A percentile compares a stretch with the other conserved stretches of the same genome.
phyloP scores from a whole-genome alignment of 2,113 vertebrate genomes.

The Phocoena phocoena region DNA sequence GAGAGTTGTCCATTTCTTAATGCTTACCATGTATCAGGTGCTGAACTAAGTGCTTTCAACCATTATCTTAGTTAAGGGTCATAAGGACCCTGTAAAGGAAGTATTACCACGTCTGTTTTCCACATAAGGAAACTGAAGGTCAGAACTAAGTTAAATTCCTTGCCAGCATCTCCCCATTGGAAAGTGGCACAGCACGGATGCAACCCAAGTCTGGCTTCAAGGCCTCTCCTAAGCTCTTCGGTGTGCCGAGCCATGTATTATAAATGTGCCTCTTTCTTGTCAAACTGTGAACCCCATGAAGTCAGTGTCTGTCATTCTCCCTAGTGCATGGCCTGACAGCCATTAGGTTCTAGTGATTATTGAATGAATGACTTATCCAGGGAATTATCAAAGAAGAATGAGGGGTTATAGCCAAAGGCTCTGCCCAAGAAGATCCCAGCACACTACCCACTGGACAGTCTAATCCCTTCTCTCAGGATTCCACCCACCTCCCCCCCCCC shows the following conservation, averaged over 20 bases:
- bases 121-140: neutral
- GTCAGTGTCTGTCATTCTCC: neutral
- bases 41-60: neutral
- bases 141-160: neutral
- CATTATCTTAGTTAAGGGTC: neutral
- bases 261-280: neutral
- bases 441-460: neutral
- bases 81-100: neutral
- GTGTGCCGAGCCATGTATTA: neutral
- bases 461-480: neutral
- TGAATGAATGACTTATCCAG: neutral
- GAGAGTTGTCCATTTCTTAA: neutral
- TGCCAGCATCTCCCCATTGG: fast-evolving
- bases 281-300: neutral
- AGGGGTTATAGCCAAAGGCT: neutral
- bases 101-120: neutral
- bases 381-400: neutral
- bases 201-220: neutral
- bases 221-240: neutral
- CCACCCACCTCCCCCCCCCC: fast-evolving
- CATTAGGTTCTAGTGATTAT: neutral
- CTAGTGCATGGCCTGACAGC: neutral
- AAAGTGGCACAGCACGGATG: neutral
- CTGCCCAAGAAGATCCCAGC: neutral
- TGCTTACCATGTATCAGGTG: neutral